Evolutionary conservation across 2,888 invertebrate genomes (phyloP).

Genomic region (Coleophora flavipennella): DNA sequence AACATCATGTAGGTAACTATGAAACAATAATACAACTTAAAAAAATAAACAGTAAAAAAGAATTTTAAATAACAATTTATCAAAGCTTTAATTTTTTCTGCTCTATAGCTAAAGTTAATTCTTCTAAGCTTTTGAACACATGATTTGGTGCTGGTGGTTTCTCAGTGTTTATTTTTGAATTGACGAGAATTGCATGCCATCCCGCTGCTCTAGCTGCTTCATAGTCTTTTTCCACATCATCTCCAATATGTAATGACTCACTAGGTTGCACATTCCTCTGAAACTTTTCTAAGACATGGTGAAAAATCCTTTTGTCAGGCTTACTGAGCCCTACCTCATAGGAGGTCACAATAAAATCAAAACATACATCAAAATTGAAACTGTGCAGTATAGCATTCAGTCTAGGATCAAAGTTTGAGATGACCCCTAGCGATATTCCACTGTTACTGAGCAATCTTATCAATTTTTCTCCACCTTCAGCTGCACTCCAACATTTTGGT

Average conservation of each 20-base stretch:
- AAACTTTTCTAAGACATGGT: constrained; percentile 69
- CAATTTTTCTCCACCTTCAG: constrained; percentile 77
- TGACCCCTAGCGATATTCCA: constrained; percentile 76
- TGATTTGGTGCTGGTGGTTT: constrained; percentile 24
- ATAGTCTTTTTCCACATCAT: constrained; percentile 83
- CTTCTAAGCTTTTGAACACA: constrained; percentile 38
- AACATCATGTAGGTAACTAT: no score
- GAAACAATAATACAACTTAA: no score
- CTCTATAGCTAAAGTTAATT: constrained; percentile 30
- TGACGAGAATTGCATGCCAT: constrained; percentile 77
- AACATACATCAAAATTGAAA: constrained; percentile 77
- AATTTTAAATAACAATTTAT: no score
- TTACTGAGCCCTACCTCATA: constrained; percentile 82
- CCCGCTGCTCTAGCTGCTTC: constrained; percentile 81
- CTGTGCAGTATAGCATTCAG: constrained; percentile 78
- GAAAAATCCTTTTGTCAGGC: constrained; percentile 82
- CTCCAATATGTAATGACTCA: constrained; percentile 88
- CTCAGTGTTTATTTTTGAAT: constrained; percentile 14
- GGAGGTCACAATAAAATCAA: constrained; percentile 86
- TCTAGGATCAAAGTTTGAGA: constrained; percentile 92
- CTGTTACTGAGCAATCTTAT: constrained; percentile 70
- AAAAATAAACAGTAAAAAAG: no score
- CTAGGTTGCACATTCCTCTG: constrained; percentile 55
- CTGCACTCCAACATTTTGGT: constrained; percentile 79
- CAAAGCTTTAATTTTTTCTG: constrained; percentile 24